Evolutionary conservation across 2,888 invertebrate species (phyloP), one percentile per base, ranked within the genome.

Genomic region (Pollenia labialis): DNA sequence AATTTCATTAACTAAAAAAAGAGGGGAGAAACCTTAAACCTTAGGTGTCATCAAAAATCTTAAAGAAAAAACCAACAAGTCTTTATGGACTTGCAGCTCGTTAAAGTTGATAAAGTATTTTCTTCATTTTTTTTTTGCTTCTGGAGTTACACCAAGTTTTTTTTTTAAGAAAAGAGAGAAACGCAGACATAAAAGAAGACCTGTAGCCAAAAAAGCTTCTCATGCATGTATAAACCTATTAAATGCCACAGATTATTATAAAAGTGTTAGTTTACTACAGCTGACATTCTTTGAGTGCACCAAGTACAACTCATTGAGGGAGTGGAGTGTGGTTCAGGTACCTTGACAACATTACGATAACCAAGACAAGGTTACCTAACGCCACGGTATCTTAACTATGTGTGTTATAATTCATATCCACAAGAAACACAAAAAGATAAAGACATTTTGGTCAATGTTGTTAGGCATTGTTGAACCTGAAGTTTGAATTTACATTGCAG

Each of bases 191-290:
- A 42, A 52, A 81, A 68, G 46, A 75, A 83, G 87, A 85, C 87
- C 83, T 89, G 88, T 86, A 90, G 89, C 89, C 90, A 89, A 89
- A 87, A 87, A 80, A 77, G 60, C 81, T 83, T 81, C 82, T 88
- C 87, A 89, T 88, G 87, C 89, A 79, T 90, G 86, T 87, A 89
- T 90, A 91, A 90, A 89, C 90, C 89, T 87, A 74, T 87, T 87
- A 87, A 87, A 84, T 81, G 68, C 64, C 68, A 40, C 23, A 81
- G 76, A 76, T 87, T 84, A 84, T 77, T 74, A 74, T 81, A 66
- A 52, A 72, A 64, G 32, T 32, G 32, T 32, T 32, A 32, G 62
- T 58, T 81, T 56, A 48, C 50, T 16, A 6, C 32, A 40, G 18
- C 80, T 72, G 72, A 12, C 48, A 81, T 68, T 81, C n/a, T 62